phyloP scores from a whole-genome alignment of 2,113 vertebrate genomes.

The Urocitellus parryii region DNA sequence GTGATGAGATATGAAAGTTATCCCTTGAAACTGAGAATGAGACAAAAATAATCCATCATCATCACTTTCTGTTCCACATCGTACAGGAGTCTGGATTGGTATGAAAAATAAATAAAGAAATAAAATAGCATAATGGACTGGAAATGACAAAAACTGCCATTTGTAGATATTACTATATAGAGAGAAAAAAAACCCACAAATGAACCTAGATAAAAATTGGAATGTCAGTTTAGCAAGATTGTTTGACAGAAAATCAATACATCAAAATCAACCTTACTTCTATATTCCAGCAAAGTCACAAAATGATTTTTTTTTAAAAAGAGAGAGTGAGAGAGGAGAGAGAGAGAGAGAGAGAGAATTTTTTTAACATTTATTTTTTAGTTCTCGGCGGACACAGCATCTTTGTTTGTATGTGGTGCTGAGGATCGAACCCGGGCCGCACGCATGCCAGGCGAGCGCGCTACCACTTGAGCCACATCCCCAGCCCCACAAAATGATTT shows the following conservation, averaged over 20 bases:
- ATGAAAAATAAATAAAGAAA: not conserved
- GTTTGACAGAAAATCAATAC: not conserved
- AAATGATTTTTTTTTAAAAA: not conserved
- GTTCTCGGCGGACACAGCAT: too few species aligned
- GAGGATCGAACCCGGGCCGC: too few species aligned
- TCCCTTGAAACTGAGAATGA: not conserved
- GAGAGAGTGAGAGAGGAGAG: too few species aligned
- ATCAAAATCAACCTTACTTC: not conserved
- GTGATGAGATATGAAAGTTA: not conserved
- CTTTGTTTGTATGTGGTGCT: too few species aligned
- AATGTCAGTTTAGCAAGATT: not conserved
- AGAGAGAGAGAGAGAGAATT: too few species aligned
- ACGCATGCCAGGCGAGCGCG: too few species aligned
- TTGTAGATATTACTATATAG: not conserved
- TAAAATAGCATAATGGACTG: not conserved
- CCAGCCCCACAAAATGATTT: constrained; percentile 11
- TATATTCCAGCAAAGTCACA: not conserved
- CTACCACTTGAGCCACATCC: too few species aligned
- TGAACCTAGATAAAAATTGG: not conserved
- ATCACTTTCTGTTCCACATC: not conserved
- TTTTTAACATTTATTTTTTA: too few species aligned
- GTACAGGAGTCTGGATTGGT: not conserved
- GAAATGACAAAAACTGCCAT: not conserved
- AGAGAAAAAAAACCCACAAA: too few species aligned
- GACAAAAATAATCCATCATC: not conserved